Base-by-base conservation (phyloP, 2,888 invertebrate genomes). In the Lasioglossum calceatum region DNA sequence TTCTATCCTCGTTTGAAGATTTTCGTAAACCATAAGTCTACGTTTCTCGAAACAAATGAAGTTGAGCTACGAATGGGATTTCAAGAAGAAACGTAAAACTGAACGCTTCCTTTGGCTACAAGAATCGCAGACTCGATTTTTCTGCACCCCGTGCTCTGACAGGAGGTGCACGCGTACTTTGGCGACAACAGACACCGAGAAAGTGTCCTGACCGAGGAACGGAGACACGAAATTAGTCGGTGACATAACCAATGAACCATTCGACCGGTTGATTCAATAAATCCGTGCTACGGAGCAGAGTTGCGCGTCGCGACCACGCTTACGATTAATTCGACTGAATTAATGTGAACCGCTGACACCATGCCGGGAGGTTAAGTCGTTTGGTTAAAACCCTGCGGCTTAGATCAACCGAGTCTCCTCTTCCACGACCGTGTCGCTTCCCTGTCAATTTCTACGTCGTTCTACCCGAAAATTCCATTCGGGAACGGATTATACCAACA, bases 181-280 rank as follows among this genome's bases (percentile, higher is more conserved):
- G n/a, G 44, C 61, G 36, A 12, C 47, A 61, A 36, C 54, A 36
- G 16, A 5, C 39, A 44, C 54, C 58, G 54, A 67, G 80, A 77
- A 78, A 80, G 87, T 58, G 58, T 80, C 71, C 42, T 27, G 47
- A 36, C 61, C 67, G 44, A 77, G 74, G 82, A 36, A 77, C 79
- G 79, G 73, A 75, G 78, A 80, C 83, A 70, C 70, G 78, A 81
- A 76, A 77, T 84, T 80, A 84, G 75, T 79, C 79, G 92, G 91
- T 93, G 93, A 93, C 92, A 93, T 89, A 92, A 93, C 91, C 92
- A 90, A 92, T 94, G 93, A 93, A 92, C 93, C 92, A 92, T 93
- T 94, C 93, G 94, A 94, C 94, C 93, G 93, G 92, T 91, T 95
- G 94, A 95, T 95, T 95, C 94, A 94, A 95, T 95, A 95, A 95